Conservation (phyloP, 2,113 vertebrate species). For the Xiphias gladius region DNA sequence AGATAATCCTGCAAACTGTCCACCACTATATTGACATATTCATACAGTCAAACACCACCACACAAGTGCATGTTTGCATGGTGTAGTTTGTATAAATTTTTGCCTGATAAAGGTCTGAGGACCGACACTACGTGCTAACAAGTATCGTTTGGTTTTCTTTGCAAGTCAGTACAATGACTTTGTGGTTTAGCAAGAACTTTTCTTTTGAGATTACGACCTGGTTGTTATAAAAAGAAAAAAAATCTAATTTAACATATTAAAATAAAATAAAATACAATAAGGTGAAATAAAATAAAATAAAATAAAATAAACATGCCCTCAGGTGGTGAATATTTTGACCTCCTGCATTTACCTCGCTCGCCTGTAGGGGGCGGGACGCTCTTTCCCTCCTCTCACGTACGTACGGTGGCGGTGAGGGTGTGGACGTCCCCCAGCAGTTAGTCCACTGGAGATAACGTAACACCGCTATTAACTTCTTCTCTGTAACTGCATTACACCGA, state of each 20-base stretch:
- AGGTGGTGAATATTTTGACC: constrained; percentile 40
- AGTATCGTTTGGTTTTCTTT: too few species aligned
- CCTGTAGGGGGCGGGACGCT: constrained; percentile 33
- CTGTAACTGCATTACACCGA: neutral
- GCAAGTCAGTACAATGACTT: too few species aligned
- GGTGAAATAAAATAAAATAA: neutral
- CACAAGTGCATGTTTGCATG: too few species aligned
- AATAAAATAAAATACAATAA: too few species aligned
- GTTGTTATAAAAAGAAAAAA: neutral
- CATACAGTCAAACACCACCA: too few species aligned
- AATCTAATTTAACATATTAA: neutral
- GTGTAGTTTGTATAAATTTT: too few species aligned
- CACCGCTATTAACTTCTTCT: constrained; percentile 7
- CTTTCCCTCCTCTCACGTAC: neutral
- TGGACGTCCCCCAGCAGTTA: constrained; percentile 65
- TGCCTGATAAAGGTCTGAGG: too few species aligned
- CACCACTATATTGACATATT: too few species aligned
- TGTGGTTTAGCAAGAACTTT: too few species aligned
- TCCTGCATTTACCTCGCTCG: neutral
- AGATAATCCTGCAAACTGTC: too few species aligned
- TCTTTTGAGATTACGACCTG: too few species aligned
- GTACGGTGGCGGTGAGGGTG: constrained; percentile 72
- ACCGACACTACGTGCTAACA: too few species aligned
- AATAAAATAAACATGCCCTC: constrained; percentile 32
- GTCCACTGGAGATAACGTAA: constrained; percentile 2